Percentiles rank a stretch among this genome's conserved stretches.
Conservation (phyloP, 2,888 invertebrate genomes). For the Drosophila quinaria region DNA sequence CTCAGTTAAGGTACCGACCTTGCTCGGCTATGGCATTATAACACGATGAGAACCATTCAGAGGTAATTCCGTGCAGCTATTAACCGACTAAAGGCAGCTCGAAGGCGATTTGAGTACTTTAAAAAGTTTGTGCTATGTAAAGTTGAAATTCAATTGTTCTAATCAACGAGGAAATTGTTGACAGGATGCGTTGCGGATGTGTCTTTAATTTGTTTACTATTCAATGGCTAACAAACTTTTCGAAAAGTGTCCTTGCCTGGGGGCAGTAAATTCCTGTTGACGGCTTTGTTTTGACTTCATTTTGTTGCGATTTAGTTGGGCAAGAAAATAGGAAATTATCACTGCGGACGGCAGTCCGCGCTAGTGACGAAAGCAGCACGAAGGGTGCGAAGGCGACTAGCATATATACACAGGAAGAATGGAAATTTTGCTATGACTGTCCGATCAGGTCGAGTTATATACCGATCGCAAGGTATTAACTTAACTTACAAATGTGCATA, state of each 20-base stretch:
- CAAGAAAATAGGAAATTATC: conserved; percentile 56
- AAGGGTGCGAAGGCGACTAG: too few species aligned
- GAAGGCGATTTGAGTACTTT: conserved; percentile 23
- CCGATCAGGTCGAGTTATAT: too few species aligned
- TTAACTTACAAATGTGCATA: too few species aligned
- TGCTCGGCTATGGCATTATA: conserved; percentile 58
- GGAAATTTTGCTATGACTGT: too few species aligned
- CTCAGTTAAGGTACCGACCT: conserved; percentile 43
- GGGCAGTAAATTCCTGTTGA: conserved; percentile 2
- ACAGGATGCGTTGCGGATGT: conserved; percentile 83
- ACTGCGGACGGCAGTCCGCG: too few species aligned
- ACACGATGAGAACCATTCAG: conserved; percentile 76
- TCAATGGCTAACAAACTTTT: conserved; percentile 51
- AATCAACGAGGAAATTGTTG: conserved; percentile 78
- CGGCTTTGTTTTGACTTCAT: conserved; percentile 39
- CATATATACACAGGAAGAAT: too few species aligned
- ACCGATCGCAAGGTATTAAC: too few species aligned
- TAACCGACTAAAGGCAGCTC: conserved; percentile 33
- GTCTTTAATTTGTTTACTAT: conserved; percentile 80
- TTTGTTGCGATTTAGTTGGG: conserved; percentile 37
- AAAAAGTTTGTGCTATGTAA: conserved; percentile 47
- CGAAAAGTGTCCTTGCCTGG: conserved; percentile 26
- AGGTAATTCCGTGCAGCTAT: conserved; percentile 50
- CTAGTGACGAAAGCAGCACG: too few species aligned
- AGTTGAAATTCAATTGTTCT: conserved; percentile 65